Conservation (phyloP, 2,888 invertebrate species). For the Orchesellides sinensis region DNA sequence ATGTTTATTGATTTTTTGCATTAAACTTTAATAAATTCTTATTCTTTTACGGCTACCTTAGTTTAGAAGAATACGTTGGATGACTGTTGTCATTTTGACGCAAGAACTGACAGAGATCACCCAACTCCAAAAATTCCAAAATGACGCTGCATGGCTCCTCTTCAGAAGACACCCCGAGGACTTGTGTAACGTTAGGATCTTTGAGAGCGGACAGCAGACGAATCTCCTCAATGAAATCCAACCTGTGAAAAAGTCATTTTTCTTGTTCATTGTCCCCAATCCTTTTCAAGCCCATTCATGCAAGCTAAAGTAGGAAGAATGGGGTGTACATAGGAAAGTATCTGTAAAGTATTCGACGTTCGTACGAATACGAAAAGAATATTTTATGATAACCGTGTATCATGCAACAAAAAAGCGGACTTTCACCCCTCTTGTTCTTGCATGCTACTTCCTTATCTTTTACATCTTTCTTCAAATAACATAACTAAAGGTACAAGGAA, state of each 20-base stretch:
- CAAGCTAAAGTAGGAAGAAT: constrained; percentile 1
- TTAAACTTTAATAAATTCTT: constrained; percentile 53
- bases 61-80: constrained; percentile 69
- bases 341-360: too few relatives aligned
- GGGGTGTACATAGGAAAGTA: neutral
- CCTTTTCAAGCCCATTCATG: constrained; percentile 36
- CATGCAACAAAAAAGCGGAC: constrained; percentile 39
- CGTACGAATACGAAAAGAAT: too few relatives aligned
- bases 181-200: constrained; percentile 89
- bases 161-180: constrained; percentile 87
- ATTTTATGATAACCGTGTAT: constrained; percentile 46
- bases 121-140: constrained; percentile 91
- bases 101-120: constrained; percentile 87
- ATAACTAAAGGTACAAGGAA: neutral
- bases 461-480: constrained; percentile 1
- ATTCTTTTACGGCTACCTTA: constrained; percentile 63
- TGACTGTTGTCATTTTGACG: constrained; percentile 76
- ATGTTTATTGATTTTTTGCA: constrained; percentile 44
- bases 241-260: constrained; percentile 78
- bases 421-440: constrained; percentile 43
- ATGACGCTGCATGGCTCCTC: constrained; percentile 92
- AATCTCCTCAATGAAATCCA: constrained; percentile 91
- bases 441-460: constrained; percentile 7
- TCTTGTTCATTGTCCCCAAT: constrained; percentile 42
- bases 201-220: constrained; percentile 89